These are phyloP conservation scores for Lasioglossum calceatum DNA, from an alignment of 2,888 invertebrate species.

Conservation along the genomic window DNA sequence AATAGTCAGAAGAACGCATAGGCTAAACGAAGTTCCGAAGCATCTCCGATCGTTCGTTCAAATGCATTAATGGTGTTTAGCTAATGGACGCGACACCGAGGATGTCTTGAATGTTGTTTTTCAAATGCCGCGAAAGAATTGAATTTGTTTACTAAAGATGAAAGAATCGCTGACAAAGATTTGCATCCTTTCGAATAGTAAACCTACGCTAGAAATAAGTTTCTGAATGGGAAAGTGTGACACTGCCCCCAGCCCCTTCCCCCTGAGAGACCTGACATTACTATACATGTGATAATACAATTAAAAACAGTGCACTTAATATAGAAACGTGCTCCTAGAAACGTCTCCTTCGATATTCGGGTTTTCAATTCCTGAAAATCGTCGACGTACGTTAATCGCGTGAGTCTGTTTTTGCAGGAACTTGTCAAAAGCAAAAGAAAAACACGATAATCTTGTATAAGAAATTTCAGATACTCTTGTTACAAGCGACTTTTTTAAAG, in stretches of 20 bases:
- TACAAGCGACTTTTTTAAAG: background rate
- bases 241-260: background rate
- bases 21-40: constrained; percentile 72
- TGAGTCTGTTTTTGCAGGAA: constrained; percentile 8
- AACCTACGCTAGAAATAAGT: constrained; percentile 13
- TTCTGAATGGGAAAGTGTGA: constrained; percentile 21
- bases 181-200: constrained; percentile 24
- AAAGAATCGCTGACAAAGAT: constrained; percentile 1
- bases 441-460: background rate
- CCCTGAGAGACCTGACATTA: constrained; percentile 27
- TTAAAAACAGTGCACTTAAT: constrained; percentile 29
- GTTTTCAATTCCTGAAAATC: constrained; percentile 16
- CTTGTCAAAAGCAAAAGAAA: background rate
- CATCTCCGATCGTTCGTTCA: constrained; percentile 77
- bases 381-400: background rate
- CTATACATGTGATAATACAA: constrained; percentile 35
- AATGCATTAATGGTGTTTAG: constrained; percentile 72
- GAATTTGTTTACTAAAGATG: constrained; percentile 35
- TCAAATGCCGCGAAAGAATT: constrained; percentile 17
- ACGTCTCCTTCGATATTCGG: constrained; percentile 3
- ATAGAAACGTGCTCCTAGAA: constrained; percentile 11
- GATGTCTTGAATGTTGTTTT: constrained; percentile 19
- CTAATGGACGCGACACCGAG: background rate
- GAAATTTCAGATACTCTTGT: background rate
- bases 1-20: constrained; percentile 86